phyloP scores from a whole-genome alignment of 2,113 vertebrate genomes.

The Eudorcas thomsonii region DNA sequence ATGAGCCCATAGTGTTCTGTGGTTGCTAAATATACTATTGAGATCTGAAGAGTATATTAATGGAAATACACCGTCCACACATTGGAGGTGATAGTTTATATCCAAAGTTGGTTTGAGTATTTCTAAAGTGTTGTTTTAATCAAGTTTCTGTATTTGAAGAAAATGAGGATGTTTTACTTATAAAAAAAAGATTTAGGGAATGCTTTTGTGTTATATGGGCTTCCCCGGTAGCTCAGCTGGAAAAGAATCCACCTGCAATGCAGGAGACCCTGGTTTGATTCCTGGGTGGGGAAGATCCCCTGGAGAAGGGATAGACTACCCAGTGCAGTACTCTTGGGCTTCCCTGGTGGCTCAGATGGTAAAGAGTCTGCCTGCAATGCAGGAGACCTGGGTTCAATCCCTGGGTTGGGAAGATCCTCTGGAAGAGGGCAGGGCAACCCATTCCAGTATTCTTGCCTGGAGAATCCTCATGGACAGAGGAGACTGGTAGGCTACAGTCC shows the following conservation, averaged over 20 bases:
- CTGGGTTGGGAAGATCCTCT: neutral
- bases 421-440: neutral
- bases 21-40: neutral
- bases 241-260: neutral
- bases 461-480: neutral
- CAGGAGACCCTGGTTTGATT: neutral
- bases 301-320: neutral
- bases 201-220: neutral
- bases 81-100: neutral
- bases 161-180: neutral
- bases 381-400: neutral
- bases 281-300: neutral
- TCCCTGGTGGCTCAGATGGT: neutral
- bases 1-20: neutral
- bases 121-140: neutral
- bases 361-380: neutral
- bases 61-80: neutral
- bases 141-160: neutral
- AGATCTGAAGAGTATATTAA: neutral
- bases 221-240: neutral
- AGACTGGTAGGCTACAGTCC: neutral
- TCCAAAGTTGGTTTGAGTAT: neutral
- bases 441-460: neutral
- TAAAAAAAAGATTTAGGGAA: constrained; percentile 21
- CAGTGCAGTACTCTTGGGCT: neutral